Evolutionary conservation across 2,113 vertebrate species (phyloP).

Genomic region (Rhinopomastus cyanomelas): DNA sequence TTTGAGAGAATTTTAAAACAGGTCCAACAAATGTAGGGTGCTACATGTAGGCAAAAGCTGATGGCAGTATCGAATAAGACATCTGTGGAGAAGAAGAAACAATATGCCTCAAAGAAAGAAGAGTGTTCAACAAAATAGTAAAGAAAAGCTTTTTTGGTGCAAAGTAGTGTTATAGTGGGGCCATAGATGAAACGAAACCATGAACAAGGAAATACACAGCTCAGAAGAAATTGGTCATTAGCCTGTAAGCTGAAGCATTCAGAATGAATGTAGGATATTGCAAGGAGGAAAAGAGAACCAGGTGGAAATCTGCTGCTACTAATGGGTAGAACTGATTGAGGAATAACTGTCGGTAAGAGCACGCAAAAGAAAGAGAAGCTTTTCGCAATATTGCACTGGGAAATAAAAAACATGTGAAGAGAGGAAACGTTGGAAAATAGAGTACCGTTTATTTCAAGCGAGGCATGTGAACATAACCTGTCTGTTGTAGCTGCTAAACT

Average conservation of each 20-base stretch:
- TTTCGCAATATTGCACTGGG: neutral
- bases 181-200: neutral
- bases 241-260: neutral
- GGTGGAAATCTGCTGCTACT: neutral
- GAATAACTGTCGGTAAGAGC: neutral
- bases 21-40: conserved; percentile 7
- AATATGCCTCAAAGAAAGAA: neutral
- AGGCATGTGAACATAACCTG: neutral
- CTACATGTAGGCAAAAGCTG: neutral
- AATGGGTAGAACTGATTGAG: neutral
- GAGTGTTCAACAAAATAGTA: neutral
- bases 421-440: neutral
- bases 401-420: neutral
- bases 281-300: neutral
- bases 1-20: conserved; percentile 53
- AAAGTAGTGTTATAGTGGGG: neutral
- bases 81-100: neutral
- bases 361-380: neutral
- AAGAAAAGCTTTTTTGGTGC: conserved; percentile 10
- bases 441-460: neutral
- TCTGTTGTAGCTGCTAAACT: no score
- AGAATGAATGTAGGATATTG: neutral
- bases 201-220: neutral
- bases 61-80: neutral
- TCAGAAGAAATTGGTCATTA: conserved; percentile 18